Evolutionary conservation across 1,140 invertebrate species (phyloP), one percentile per base, ranked within the genome.

Genomic region (Dreissena rostriformis): DNA sequence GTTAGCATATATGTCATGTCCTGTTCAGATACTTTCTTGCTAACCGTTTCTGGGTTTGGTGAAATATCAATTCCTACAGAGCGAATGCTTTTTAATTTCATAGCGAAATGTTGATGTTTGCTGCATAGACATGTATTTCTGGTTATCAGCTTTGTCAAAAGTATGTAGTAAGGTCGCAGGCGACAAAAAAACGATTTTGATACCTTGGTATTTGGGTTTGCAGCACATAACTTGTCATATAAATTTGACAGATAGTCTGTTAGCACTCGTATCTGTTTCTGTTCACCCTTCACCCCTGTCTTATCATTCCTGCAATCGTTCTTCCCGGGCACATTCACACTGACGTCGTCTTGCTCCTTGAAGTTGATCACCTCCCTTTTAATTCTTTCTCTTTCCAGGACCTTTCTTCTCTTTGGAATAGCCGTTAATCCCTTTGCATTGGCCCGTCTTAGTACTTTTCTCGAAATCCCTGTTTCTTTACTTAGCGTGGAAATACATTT

Each of bases 51-150:
- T 28, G 67, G 67, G 29, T 70, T 70, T 10, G 28, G 67, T 29
- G n/a, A 70, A 8, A 70, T 14, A 11, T 29, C 67, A 28, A 70
- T 24, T 26, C 19, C 19, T 57, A 19, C 53, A 12, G 67, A 14
- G 26, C 67, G 7, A 11, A 70, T 22, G 19, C 6, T 8, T 29
- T 70, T 70, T 11, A 26, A 29, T 29, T 70, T 70, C 67, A 70
- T 70, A 11, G 14, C 67, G n/a, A 70, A 70, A 19, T 70, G 26
- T 28, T 70, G 67, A 19, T 70, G 67, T 29, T 70, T 70, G 28
- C 67, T 70, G 49, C 67, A 70, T 10, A 70, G 29, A 19, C 67
- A 70, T 28, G 67, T 70, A 70, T 14, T 70, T 70, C 67, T 70
- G 19, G 67, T 8, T 8, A 70, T 70, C 11, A 70, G n/a, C 19